A percentile compares a stretch with the other conserved stretches of the same genome.
Conservation (phyloP, 1,140 invertebrate species). For the Saccostrea echinata region DNA sequence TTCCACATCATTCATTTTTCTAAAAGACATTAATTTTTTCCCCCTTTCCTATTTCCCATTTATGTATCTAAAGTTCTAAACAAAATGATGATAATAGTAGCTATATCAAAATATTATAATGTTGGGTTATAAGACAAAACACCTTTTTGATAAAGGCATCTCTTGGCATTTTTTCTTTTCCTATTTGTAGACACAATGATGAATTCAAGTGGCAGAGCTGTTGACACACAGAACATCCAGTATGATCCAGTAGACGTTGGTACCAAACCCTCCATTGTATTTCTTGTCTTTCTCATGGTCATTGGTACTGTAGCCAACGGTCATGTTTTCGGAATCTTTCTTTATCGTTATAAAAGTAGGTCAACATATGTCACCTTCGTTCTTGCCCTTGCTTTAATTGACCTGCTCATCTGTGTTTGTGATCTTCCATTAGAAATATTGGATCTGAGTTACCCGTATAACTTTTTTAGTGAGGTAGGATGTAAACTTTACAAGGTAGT, state of each 20-base stretch:
- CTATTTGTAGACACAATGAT: background rate
- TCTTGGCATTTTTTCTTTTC: no score
- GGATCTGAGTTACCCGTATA: conserved; percentile 40
- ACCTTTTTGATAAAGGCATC: no score
- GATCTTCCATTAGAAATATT: conserved; percentile 46
- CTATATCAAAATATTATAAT: no score
- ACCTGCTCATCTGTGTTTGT: conserved; percentile 38
- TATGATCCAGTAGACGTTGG: background rate
- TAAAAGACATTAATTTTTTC: no score
- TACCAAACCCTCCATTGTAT: background rate
- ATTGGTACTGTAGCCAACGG: conserved; percentile 39
- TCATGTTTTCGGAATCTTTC: conserved; percentile 40
- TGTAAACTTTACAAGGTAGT: conserved; percentile 26
- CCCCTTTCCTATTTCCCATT: no score
- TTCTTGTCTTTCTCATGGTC: background rate
- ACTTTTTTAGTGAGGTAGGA: conserved; percentile 30
- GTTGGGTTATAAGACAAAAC: no score
- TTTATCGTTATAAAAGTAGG: conserved; percentile 8
- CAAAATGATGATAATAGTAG: no score
- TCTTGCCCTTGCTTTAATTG: conserved; percentile 13
- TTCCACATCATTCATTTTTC: no score
- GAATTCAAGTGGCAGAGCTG: background rate
- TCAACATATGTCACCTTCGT: conserved; percentile 42
- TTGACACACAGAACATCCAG: background rate
- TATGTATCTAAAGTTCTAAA: no score